Evolutionary conservation across 2,888 invertebrate species (phyloP).

Genomic region (Caenorhabditis wallacei): DNA sequence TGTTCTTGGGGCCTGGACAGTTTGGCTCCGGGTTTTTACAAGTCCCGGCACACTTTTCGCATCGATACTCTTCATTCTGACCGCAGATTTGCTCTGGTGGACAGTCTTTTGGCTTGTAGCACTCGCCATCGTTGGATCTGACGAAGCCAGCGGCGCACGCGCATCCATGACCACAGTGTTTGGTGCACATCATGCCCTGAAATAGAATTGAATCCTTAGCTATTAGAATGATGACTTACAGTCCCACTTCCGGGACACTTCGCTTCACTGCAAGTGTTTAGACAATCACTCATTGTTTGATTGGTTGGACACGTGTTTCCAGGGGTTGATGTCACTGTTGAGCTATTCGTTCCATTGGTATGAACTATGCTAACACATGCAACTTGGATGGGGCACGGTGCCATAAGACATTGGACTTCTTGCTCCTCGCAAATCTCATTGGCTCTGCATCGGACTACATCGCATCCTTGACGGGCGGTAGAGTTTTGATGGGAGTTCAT

Average conservation of each 20-base stretch:
- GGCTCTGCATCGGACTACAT: constrained; percentile 30
- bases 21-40: constrained; percentile 45
- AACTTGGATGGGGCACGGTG: constrained; percentile 40
- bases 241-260: constrained; percentile 42
- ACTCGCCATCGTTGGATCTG: constrained; percentile 50
- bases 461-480: constrained; percentile 29
- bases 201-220: background rate
- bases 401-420: constrained; percentile 13
- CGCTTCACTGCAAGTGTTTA: constrained; percentile 41
- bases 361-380: constrained; percentile 31
- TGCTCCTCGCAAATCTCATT: constrained; percentile 43
- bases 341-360: too few relatives aligned
- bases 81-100: constrained; percentile 41
- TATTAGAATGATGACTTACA: constrained; percentile 22
- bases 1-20: constrained; percentile 24
- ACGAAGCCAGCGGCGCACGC: constrained; percentile 28
- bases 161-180: constrained; percentile 49
- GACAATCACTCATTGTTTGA: constrained; percentile 34
- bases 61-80: constrained; percentile 49
- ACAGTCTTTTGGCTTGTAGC: constrained; percentile 46
- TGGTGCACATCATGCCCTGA: constrained; percentile 50
- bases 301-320: constrained; percentile 17
- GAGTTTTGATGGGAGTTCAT: constrained; percentile 8
- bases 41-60: constrained; percentile 44
- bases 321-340: background rate